phyloP scores from a whole-genome alignment of 1,140 invertebrate species.

The Aphis gossypii region DNA sequence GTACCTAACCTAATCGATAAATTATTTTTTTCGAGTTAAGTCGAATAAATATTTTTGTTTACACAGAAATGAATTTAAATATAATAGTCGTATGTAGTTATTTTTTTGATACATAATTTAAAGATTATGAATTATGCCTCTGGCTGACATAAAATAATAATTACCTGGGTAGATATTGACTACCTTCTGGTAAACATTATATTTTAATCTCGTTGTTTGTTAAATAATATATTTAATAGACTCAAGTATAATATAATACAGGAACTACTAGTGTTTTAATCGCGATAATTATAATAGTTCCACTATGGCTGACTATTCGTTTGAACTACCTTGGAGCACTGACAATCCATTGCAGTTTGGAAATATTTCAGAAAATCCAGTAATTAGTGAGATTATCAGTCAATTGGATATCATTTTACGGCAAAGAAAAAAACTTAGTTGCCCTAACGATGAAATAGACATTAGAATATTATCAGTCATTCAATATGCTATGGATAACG shows the following conservation, averaged over 20 bases:
- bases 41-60: no score
- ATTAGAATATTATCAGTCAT: not conserved
- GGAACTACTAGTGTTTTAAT: not conserved
- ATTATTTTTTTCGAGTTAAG: no score
- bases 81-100: not conserved
- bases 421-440: not conserved
- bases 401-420: not conserved
- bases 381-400: not conserved
- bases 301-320: not conserved
- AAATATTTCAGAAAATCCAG: constrained; percentile 1
- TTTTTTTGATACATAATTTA: not conserved
- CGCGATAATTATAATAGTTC: not conserved
- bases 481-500: not conserved
- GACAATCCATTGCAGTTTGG: not conserved
- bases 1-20: no score
- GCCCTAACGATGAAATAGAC: not conserved
- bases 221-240: not conserved
- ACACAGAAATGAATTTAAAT: not conserved
- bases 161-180: not conserved
- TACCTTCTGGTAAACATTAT: not conserved
- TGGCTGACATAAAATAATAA: not conserved
- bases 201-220: not conserved
- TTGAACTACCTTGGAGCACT: not conserved
- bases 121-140: not conserved
- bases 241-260: not conserved